A percentile compares a stretch with the other conserved stretches of the same genome.
phyloP scores from a whole-genome alignment of 2,113 vertebrate genomes.

The Leiothrix lutea region DNA sequence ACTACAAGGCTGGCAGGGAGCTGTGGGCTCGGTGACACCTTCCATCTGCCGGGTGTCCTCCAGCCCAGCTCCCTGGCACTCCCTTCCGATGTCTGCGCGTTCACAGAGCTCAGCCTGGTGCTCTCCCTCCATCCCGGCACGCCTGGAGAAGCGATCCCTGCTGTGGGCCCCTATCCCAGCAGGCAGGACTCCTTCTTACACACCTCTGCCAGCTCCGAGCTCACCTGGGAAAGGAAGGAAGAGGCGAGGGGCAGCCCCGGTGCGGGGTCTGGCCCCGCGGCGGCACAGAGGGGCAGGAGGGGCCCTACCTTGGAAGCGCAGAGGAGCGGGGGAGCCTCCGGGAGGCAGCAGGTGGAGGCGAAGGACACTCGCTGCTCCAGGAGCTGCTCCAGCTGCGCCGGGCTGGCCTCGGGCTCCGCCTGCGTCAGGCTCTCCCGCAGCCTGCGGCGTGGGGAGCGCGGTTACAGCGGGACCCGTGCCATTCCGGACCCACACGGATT shows the following conservation, averaged over 20 bases:
- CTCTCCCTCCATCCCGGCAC: rapidly evolving
- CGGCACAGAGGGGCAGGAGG: rapidly evolving
- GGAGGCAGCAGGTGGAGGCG: neutral
- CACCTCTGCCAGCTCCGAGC: neutral
- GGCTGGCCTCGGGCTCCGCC: neutral
- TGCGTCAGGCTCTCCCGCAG: neutral
- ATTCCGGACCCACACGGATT: rapidly evolving
- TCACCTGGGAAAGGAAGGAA: neutral
- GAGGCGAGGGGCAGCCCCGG: neutral
- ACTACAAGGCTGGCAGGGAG: neutral
- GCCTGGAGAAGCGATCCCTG: neutral
- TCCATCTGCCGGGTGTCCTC: rapidly evolving
- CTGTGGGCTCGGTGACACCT: neutral
- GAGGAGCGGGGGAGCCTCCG: neutral
- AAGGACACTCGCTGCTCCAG: neutral
- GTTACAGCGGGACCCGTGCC: rapidly evolving
- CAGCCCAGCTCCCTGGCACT: neutral
- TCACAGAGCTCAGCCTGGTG: neutral
- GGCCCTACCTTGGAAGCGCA: neutral
- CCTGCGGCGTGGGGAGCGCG: neutral
- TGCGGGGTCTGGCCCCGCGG: neutral
- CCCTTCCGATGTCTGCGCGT: rapidly evolving
- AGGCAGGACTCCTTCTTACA: neutral
- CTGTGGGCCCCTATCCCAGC: neutral
- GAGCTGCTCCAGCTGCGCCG: neutral